Base-by-base conservation (phyloP, 2,888 invertebrate genomes). In the Idaea biselata region DNA sequence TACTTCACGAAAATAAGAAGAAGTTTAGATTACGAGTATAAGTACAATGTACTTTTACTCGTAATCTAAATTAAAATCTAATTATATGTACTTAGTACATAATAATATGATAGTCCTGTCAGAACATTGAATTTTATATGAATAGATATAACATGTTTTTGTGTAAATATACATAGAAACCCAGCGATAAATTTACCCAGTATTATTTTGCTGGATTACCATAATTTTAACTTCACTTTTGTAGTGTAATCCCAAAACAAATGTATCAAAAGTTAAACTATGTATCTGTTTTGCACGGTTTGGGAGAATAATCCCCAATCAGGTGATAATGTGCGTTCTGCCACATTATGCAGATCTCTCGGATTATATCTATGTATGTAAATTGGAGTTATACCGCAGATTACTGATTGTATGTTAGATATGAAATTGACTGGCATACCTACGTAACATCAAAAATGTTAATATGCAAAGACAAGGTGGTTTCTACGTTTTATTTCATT, bases 291-390 rank as follows among this genome's bases (percentile, higher is more conserved):
- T 44, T 11, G 44, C 44, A 44, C 44, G 11, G 44, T 44, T 8
- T 11, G 11, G 11, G 44, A 44, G 14, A 76, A 79, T 80, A 78
- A 79, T 77, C 72, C 69, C 58, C 75, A 81, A 82, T 81, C 76
- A 77, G 70, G 69, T 70, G 68, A 67, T 72, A 78, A 77, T 76
- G 70, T 69, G 66, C 70, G 69, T 72, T 69, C 70, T 72, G 71
- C 69, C 76, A n/a, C n/a, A 77, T 84, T 85, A 85, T 81, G 82
- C 73, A 79, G 82, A 87, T 83, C 64, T 62, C 58, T 56, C 58
- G 66, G 69, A 66, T 76, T 80, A 80, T 79, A 74, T 69, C 70
- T 74, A 44, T 44, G 76, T 78, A 84, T 83, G 80, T 74, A 83
- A 83, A 82, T 84, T 75, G 80, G 72, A 66, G 60, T 57, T 14